Evolutionary conservation across 1,140 invertebrate species (phyloP).

Genomic region (Habropoda laboriosa): DNA sequence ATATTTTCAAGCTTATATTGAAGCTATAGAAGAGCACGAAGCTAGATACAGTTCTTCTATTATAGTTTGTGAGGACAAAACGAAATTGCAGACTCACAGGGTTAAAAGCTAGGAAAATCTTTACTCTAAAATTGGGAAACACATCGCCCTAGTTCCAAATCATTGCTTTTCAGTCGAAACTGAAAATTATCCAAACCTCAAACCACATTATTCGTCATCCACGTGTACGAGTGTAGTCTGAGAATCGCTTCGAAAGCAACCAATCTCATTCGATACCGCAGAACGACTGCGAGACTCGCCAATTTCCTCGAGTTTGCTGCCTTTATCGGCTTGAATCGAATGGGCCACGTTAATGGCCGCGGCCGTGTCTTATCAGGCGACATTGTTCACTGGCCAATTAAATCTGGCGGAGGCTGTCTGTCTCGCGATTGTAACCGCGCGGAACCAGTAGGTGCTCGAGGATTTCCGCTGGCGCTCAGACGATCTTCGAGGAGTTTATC

Average conservation of each 20-base stretch:
- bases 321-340: not conserved
- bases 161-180: too few relatives aligned
- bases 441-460: not conserved
- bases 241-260: not conserved
- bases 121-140: too few relatives aligned
- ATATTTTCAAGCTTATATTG: too few relatives aligned
- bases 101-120: too few relatives aligned
- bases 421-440: slow-evolving; percentile 3
- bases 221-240: too few relatives aligned
- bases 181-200: too few relatives aligned
- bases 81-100: too few relatives aligned
- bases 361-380: not conserved
- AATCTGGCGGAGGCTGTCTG: not conserved
- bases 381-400: slow-evolving; percentile 10
- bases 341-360: not conserved
- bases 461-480: not conserved
- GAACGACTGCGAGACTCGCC: not conserved
- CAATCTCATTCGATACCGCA: not conserved
- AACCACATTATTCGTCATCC: too few relatives aligned
- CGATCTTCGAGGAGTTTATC: slow-evolving; percentile 5
- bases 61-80: too few relatives aligned
- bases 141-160: too few relatives aligned
- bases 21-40: too few relatives aligned
- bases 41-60: too few relatives aligned
- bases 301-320: not conserved